phyloP scores from a whole-genome alignment of 2,888 invertebrate species.

The Stenurella melanura region DNA sequence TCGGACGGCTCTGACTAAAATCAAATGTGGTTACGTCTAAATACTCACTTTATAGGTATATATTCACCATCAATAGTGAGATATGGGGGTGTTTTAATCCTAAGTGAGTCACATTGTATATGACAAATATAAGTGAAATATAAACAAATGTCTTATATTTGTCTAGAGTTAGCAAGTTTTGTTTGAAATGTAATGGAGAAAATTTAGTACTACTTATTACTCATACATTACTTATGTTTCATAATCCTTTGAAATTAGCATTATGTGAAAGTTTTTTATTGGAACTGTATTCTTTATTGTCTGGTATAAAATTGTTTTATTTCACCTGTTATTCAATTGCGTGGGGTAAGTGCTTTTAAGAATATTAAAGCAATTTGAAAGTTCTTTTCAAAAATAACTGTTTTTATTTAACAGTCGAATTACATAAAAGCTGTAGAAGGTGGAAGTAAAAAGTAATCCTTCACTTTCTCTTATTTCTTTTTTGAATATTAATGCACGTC shows the following conservation, averaged over 20 bases:
- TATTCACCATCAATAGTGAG: too few relatives aligned
- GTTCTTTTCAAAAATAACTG: background rate
- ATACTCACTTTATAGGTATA: too few relatives aligned
- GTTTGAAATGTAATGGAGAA: background rate
- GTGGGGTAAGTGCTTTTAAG: slow-evolving; percentile 7
- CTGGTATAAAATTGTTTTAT: background rate
- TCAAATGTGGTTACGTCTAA: too few relatives aligned
- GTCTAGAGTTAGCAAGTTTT: background rate
- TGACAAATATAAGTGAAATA: too few relatives aligned
- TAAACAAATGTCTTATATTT: too few relatives aligned
- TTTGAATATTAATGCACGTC: too few relatives aligned
- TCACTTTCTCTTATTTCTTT: background rate
- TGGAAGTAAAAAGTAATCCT: background rate
- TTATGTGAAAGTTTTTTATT: slow-evolving; percentile 24
- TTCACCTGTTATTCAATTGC: background rate
- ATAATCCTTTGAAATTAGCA: background rate
- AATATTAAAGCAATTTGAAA: slow-evolving; percentile 1
- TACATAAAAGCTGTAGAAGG: background rate
- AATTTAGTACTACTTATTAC: background rate
- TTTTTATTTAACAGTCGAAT: background rate
- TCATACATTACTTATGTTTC: background rate
- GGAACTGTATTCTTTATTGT: slow-evolving; percentile 7
- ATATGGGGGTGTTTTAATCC: too few relatives aligned
- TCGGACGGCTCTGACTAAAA: too few relatives aligned
- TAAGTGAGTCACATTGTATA: too few relatives aligned